Evolutionary conservation across 2,888 invertebrate species (phyloP).

Genomic region (Chouioia cunea): DNA sequence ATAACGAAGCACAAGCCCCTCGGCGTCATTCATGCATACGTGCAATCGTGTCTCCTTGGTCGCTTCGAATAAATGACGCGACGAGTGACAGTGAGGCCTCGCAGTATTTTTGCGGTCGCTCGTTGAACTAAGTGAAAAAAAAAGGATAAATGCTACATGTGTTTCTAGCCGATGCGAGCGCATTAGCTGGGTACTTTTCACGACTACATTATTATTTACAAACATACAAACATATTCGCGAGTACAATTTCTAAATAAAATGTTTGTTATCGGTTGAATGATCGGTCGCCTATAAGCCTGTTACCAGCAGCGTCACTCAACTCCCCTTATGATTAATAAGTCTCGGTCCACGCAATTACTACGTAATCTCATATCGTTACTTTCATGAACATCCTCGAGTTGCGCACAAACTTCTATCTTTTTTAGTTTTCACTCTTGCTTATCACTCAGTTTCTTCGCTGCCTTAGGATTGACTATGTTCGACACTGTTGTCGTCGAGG

Average conservation of each 20-base stretch:
- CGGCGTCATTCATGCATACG: not conserved
- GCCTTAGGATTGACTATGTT: conserved; percentile 27
- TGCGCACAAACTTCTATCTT: conserved; percentile 16
- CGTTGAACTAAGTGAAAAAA: conserved; percentile 1
- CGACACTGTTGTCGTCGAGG: conserved; percentile 9
- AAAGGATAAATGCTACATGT: not conserved
- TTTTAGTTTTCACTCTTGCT: conserved; percentile 21
- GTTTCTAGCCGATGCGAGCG: no score
- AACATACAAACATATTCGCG: no score
- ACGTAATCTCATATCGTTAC: no score
- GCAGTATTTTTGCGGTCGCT: conserved; percentile 2
- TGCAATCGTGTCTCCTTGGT: not conserved
- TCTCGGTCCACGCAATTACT: no score
- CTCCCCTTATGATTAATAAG: no score
- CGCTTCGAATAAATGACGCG: not conserved
- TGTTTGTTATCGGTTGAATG: no score
- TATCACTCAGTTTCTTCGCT: not conserved
- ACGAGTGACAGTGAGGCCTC: conserved; percentile 14
- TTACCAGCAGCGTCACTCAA: no score
- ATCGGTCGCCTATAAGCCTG: no score
- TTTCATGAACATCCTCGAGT: conserved; percentile 3
- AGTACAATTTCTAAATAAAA: no score
- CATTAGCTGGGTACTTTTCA: no score
- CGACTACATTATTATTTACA: no score
- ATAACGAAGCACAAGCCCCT: conserved; percentile 6